phyloP scores from a whole-genome alignment of 2,113 vertebrate species.

The Gasterosteus nipponicus region DNA sequence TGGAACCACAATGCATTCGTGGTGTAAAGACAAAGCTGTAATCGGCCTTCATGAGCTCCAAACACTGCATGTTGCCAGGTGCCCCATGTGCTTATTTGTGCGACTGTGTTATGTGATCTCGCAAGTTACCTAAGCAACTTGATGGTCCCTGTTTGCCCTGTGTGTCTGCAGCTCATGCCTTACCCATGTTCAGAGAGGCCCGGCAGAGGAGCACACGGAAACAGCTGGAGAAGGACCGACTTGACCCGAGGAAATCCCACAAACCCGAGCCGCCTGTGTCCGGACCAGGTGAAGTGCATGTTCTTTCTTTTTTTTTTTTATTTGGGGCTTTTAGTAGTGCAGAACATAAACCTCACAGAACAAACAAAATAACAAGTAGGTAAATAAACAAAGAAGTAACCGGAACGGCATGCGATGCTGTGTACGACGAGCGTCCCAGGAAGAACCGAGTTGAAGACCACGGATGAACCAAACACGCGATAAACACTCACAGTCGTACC shows the following conservation, averaged over 20 bases:
- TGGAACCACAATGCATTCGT: neutral
- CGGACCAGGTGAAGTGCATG: conserved; percentile 87
- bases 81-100: conserved; percentile 22
- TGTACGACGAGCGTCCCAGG: neutral
- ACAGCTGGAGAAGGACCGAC: conserved; percentile 95
- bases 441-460: neutral
- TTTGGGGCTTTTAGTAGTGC: neutral
- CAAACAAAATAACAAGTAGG: neutral
- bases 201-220: conserved; percentile 95
- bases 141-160: conserved; percentile 57
- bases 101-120: conserved; percentile 39
- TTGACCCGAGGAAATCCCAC: conserved; percentile 95
- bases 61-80: conserved; percentile 16
- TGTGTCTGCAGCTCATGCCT: conserved; percentile 87
- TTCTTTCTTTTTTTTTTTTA: neutral
- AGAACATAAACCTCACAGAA: neutral
- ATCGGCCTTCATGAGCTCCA: neutral
- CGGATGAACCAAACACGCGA: neutral
- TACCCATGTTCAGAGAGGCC: conserved; percentile 99
- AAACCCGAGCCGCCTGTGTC: conserved; percentile 97
- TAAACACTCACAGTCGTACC: neutral
- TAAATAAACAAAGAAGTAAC: neutral
- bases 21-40: neutral
- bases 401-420: neutral
- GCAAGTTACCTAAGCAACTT: conserved; percentile 45